Percentiles rank a stretch among this genome's conserved stretches.
Evolutionary conservation across 2,797 vertebrate genomes (phyloP).

Genomic region (Myripristis murdjan): DNA sequence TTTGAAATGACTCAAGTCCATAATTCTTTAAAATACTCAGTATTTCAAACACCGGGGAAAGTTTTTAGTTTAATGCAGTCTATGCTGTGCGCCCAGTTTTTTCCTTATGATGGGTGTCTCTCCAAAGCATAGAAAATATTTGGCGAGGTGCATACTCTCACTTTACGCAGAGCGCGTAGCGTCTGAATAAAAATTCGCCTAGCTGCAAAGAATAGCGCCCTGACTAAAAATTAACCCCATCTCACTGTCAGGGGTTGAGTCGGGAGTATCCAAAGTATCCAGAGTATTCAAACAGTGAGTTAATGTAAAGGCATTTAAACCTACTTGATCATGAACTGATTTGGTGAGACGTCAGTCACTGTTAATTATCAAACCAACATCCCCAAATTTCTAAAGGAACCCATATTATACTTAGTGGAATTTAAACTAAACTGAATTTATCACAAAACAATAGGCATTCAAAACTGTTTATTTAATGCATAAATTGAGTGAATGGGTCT

Average conservation of each 20-base stretch:
- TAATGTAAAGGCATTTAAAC: slow-evolving; percentile 12
- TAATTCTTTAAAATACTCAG: not conserved
- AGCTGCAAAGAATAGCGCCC: slow-evolving; percentile 28
- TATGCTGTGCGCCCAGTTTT: not conserved
- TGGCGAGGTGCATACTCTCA: slow-evolving; percentile 5
- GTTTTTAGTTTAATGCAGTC: not conserved
- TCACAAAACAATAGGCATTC: too few relatives aligned
- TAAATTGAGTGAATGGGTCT: too few relatives aligned
- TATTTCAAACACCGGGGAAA: not conserved
- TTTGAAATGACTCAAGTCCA: not conserved
- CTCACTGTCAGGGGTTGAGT: slow-evolving; percentile 26
- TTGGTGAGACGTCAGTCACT: not conserved
- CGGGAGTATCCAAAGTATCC: too few relatives aligned
- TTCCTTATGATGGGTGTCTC: slow-evolving; percentile 35
- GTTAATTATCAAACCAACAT: slow-evolving; percentile 20
- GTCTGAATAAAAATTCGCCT: not conserved
- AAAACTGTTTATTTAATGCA: too few relatives aligned
- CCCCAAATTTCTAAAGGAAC: not conserved
- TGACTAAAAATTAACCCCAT: slow-evolving; percentile 48
- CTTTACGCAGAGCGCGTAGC: slow-evolving; percentile 5
- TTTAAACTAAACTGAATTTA: not conserved
- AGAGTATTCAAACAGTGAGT: slow-evolving; percentile 9
- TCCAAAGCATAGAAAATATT: not conserved
- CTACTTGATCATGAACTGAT: slow-evolving; percentile 15
- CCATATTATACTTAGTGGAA: not conserved